phyloP scores from a whole-genome alignment of 2,113 vertebrate species.

The Odocoileus virginianus region DNA sequence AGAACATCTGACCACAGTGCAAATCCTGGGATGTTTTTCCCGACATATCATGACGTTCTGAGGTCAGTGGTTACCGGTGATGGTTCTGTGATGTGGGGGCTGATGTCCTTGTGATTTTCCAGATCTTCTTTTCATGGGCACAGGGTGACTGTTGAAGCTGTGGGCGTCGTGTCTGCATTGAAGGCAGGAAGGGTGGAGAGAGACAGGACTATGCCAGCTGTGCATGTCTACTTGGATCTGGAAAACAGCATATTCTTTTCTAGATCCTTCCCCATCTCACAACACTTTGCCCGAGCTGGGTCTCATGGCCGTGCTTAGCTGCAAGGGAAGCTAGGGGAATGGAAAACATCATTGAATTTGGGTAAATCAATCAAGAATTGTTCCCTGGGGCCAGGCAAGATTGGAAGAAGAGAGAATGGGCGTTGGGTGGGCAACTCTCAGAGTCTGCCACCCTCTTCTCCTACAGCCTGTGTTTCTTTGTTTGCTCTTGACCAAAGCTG shows the following conservation, averaged over 20 bases:
- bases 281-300: neutral
- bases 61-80: neutral
- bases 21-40: neutral
- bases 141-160: neutral
- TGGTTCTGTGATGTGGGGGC: neutral
- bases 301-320: neutral
- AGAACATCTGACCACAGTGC: neutral
- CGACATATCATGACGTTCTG: neutral
- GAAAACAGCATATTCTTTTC: neutral
- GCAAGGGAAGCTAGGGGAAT: neutral
- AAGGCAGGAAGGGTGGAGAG: neutral
- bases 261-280: neutral
- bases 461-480: neutral
- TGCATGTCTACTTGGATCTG: neutral
- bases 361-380: neutral
- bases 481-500: neutral
- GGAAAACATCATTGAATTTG: neutral
- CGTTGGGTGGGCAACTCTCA: neutral
- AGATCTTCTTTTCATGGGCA: neutral
- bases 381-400: neutral
- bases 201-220: neutral
- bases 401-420: neutral
- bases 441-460: neutral
- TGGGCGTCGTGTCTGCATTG: neutral
- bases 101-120: neutral